phyloP scores from a whole-genome alignment of 2,888 invertebrate species.

The Pseudococcus longispinus region DNA sequence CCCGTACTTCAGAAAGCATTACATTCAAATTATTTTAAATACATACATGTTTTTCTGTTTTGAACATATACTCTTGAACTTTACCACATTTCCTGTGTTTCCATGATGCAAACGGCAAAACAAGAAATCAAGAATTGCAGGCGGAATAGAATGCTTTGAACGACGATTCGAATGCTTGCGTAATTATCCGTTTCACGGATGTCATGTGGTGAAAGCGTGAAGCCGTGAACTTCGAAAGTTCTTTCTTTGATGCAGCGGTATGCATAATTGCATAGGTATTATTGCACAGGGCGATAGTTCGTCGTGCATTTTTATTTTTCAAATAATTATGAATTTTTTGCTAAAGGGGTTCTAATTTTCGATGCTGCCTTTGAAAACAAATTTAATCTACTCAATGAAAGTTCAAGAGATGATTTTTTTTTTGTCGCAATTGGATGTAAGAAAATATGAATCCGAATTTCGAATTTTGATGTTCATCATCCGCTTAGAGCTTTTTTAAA shows the following conservation, averaged over 20 bases:
- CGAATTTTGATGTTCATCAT: too few species aligned
- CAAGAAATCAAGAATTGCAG: background rate
- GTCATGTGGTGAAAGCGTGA: background rate
- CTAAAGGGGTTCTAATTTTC: too few species aligned
- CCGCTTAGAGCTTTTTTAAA: too few species aligned
- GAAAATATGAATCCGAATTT: too few species aligned
- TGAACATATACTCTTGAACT: background rate
- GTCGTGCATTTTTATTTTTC: too few species aligned
- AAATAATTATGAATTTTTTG: too few species aligned
- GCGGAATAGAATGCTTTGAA: background rate
- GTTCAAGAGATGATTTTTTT: too few species aligned
- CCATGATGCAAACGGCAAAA: background rate
- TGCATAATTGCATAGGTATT: too few species aligned
- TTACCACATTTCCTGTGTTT: background rate
- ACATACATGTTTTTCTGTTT: background rate
- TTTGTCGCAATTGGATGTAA: too few species aligned
- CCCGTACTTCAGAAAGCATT: background rate
- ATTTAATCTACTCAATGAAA: too few species aligned
- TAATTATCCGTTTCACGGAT: background rate
- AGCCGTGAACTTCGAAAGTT: background rate
- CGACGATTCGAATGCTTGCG: background rate
- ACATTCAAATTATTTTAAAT: background rate
- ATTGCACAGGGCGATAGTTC: too few species aligned
- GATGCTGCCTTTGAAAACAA: too few species aligned
- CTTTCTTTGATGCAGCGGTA: background rate